phyloP scores from a whole-genome alignment of 2,113 vertebrate species.

The Tragulus kanchil region DNA sequence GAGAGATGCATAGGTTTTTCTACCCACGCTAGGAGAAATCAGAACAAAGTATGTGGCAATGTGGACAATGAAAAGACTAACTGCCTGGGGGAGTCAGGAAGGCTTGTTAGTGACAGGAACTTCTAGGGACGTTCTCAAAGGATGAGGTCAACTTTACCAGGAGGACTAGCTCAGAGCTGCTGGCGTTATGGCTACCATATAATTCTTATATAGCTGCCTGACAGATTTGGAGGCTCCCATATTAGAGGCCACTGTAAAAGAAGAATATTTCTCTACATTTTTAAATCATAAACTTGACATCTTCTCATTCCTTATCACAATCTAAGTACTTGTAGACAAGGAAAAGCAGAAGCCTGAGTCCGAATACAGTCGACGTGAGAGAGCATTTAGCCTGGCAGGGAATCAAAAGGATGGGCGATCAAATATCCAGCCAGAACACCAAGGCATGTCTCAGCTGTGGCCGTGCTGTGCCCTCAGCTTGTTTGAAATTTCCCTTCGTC shows the following conservation, averaged over 20 bases:
- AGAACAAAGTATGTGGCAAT: not conserved
- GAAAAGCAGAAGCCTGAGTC: not conserved
- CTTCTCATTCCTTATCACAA: not conserved
- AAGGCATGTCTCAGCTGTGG: not conserved
- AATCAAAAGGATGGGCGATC: not conserved
- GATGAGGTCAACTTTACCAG: slow-evolving; percentile 22
- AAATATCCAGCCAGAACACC: not conserved
- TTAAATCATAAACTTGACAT: not conserved
- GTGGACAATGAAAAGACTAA: not conserved
- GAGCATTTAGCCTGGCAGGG: not conserved
- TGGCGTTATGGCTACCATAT: not conserved
- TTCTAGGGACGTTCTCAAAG: slow-evolving; percentile 37
- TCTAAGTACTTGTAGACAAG: not conserved
- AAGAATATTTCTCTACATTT: not conserved
- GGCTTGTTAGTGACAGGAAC: not conserved
- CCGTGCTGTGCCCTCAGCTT: not conserved
- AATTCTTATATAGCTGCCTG: not conserved
- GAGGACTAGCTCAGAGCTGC: not conserved
- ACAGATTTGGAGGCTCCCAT: not conserved
- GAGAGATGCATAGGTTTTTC: not conserved
- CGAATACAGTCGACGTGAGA: not conserved
- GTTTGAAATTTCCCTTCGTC: not conserved
- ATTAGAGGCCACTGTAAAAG: slow-evolving; percentile 12
- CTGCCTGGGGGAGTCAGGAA: not conserved
- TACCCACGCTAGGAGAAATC: not conserved